Base-by-base conservation (phyloP, 1,140 invertebrate species). In the Philopotamus ludificatus region DNA sequence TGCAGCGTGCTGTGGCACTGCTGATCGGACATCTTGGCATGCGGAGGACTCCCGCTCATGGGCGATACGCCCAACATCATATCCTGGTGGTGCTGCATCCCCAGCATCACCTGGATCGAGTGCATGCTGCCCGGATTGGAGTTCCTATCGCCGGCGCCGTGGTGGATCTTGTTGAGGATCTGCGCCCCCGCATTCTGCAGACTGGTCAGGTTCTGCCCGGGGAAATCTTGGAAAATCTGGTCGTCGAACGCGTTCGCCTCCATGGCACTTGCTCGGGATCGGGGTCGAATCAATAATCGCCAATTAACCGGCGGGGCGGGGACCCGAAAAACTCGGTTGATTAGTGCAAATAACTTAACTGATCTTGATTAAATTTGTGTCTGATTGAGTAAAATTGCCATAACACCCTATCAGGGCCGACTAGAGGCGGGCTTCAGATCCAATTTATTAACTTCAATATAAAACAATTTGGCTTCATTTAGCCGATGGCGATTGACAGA, bases 231-330 rank as follows among this genome's bases (percentile, higher is more conserved):
- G 73, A 90, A 90, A 71, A 88, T 86, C 68, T 87, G 85, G 73
- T 90, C 89, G 72, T 90, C 89, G 77, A 89, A 91, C 23, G 84
- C 82, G 47, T 83, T 83, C 71, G 87, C 86, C 74, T 90, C 89
- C 87, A 90, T 90, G 28, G 67, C 74, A 20, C 49, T 51, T 50
- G n/a, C n/a, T n/a, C n/a, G n/a, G n/a, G n/a, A n/a, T 59, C 54
- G 39, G 12, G 9, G 25, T 28, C 18, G 45, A 15, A 49, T 49
- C 45, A 49, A 65, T 50, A 20, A 50, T n/a, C 15, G 25, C 57
- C 60, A 66, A 69, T 69, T 69, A 61, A 16, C 9, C 44, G 28
- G 57, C n/a, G 15, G 25, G 20, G 47, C n/a, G n/a, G n/a, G n/a
- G n/a, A 63, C 63, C 57, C 25, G 49, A 59, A 60, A 63, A 58